phyloP scores from a whole-genome alignment of 2,113 vertebrate genomes.

The Perccottus glenii region DNA sequence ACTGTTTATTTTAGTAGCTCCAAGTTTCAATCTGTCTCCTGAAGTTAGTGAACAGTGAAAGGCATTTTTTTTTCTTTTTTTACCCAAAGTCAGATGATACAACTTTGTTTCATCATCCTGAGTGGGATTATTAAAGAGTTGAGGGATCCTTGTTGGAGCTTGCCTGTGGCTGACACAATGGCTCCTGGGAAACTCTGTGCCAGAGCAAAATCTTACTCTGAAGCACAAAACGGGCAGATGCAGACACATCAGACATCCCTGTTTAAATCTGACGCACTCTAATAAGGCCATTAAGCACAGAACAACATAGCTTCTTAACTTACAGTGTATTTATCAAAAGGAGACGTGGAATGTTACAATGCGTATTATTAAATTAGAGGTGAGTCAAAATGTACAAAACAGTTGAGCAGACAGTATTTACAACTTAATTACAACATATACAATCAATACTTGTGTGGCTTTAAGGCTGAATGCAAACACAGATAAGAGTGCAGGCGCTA shows the following conservation, averaged over 20 bases:
- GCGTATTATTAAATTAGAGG: slow-evolving; percentile 74
- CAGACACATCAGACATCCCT: slow-evolving; percentile 22
- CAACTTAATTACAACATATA: slow-evolving; percentile 62
- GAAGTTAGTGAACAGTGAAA: slow-evolving; percentile 29
- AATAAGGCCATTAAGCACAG: slow-evolving; percentile 25
- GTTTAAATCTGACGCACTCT: slow-evolving; percentile 39
- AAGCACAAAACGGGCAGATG: slow-evolving; percentile 45
- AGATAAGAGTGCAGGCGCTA: slow-evolving; percentile 58
- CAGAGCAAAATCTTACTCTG: slow-evolving; percentile 44
- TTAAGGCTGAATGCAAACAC: slow-evolving; percentile 71
- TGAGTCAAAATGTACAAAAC: slow-evolving; percentile 51
- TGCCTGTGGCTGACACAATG: slow-evolving; percentile 63
- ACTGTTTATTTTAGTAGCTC: slow-evolving; percentile 7
- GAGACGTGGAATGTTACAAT: slow-evolving; percentile 79
- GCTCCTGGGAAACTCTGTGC: slow-evolving; percentile 62
- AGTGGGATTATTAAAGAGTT: slow-evolving; percentile 55
- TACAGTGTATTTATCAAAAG: slow-evolving; percentile 64
- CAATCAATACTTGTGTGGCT: slow-evolving; percentile 51
- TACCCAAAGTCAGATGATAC: slow-evolving; percentile 43
- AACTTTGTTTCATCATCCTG: slow-evolving; percentile 54
- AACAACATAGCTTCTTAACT: slow-evolving; percentile 60
- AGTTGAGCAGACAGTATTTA: slow-evolving; percentile 55
- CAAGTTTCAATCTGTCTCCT: slow-evolving; percentile 6
- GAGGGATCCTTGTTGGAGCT: slow-evolving; percentile 51
- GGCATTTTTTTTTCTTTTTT: slow-evolving; percentile 15